These are phyloP conservation scores for Araneus ventricosus DNA, from an alignment of 1,140 invertebrate genomes.

Conservation along the genomic window DNA sequence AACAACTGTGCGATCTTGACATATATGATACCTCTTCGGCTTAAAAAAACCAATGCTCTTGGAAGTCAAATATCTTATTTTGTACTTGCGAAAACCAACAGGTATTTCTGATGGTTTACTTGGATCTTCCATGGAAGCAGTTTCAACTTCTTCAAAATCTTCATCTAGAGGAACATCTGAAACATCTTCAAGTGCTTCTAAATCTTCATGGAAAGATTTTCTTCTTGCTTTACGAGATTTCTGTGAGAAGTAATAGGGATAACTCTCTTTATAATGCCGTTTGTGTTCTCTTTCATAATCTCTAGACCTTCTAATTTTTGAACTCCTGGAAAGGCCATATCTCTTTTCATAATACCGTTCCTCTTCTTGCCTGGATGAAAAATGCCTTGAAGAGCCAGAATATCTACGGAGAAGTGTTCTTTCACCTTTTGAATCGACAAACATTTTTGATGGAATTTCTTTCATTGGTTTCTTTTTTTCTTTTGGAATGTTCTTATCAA, in stretches of 20 bases:
- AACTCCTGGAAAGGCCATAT: neutral
- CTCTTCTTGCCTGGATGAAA: neutral
- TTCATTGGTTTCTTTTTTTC: neutral
- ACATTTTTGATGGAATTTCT: neutral
- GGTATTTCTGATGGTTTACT: neutral
- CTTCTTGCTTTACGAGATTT: too few relatives aligned
- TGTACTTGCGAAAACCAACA: conserved; percentile 25
- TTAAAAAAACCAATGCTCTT: neutral
- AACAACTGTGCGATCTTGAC: neutral
- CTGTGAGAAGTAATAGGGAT: neutral
- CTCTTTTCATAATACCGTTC: neutral
- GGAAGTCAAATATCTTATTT: conserved; percentile 2
- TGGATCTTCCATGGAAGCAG: neutral
- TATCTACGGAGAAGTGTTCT: neutral
- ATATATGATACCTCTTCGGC: neutral
- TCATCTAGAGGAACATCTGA: conserved; percentile 15
- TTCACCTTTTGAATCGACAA: neutral
- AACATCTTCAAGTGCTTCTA: conserved; percentile 25
- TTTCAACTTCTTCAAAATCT: conserved; percentile 63
- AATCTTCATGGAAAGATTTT: neutral
- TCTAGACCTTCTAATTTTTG: neutral
- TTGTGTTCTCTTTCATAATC: neutral
- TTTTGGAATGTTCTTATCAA: neutral
- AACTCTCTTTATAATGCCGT: neutral
- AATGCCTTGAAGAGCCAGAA: neutral